A percentile compares a stretch with the other conserved stretches of the same genome.
These are phyloP conservation scores for Darwinula stevensoni DNA, from an alignment of 2,888 invertebrate species.

Conservation along the genomic window DNA sequence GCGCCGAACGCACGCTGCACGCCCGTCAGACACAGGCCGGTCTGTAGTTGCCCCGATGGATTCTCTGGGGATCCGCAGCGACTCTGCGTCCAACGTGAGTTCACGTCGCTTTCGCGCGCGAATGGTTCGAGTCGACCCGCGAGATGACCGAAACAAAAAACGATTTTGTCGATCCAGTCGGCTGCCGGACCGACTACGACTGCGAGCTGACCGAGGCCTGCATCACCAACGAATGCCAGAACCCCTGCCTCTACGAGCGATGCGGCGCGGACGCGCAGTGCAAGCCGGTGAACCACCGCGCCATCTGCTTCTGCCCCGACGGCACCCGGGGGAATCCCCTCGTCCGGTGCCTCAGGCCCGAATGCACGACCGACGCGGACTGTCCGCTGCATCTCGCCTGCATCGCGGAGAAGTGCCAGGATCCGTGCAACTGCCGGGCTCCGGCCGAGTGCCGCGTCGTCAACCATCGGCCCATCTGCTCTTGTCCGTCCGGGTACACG, in stretches of 20 bases:
- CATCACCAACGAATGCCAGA: conserved; percentile 40
- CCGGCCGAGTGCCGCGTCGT: conserved; percentile 35
- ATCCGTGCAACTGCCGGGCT: conserved; percentile 50
- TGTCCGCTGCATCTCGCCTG: conserved; percentile 8
- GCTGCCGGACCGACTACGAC: conserved; percentile 10
- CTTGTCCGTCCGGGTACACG: conserved; percentile 29
- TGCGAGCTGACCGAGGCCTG: conserved; percentile 39
- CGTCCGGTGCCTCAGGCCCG: not conserved
- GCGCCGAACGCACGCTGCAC: conserved; percentile 12
- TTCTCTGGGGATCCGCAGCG: conserved; percentile 10
- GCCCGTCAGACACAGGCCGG: conserved; percentile 11
- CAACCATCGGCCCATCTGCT: conserved; percentile 38
- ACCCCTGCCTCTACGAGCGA: conserved; percentile 32
- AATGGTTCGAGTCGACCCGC: not conserved
- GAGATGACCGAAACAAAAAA: not conserved
- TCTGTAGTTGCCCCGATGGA: conserved; percentile 10
- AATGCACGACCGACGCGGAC: conserved; percentile 8
- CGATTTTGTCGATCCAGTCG: conserved; percentile 3
- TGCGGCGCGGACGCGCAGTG: conserved; percentile 12
- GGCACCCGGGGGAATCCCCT: not conserved
- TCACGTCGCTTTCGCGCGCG: not conserved
- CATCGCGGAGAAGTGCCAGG: conserved; percentile 33
- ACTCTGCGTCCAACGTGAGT: not conserved
- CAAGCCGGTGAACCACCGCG: conserved; percentile 8
- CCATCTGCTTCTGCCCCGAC: not conserved